These are phyloP conservation scores for Lutjanus erythropterus DNA, from an alignment of 2,113 vertebrate genomes.

Conservation along the genomic window DNA sequence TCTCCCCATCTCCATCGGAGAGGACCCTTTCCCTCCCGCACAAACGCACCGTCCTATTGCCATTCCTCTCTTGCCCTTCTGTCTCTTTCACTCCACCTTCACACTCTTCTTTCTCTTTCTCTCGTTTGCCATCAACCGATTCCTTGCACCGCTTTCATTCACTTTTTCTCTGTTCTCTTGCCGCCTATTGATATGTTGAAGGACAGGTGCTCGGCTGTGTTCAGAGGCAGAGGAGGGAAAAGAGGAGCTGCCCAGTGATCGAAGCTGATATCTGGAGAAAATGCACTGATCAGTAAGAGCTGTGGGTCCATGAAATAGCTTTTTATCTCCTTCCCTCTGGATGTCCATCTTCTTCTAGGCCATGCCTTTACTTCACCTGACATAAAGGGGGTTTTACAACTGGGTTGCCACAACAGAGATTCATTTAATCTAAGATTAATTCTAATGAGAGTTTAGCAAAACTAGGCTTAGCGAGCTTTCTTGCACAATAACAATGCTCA, in stretches of 20 bases:
- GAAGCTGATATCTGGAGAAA: conserved; percentile 1
- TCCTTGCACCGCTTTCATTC: conserved; percentile 10
- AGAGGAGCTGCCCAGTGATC: not conserved
- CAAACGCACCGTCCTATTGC: not conserved
- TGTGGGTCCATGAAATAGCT: conserved; percentile 14
- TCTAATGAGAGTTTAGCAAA: too few species aligned
- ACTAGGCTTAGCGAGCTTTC: too few species aligned
- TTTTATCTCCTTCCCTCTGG: not conserved
- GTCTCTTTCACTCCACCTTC: conserved; percentile 23
- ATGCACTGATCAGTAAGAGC: conserved; percentile 36
- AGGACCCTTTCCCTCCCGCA: conserved; percentile 9
- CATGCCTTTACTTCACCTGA: conserved; percentile 8
- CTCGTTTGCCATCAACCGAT: conserved; percentile 14
- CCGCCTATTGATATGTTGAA: not conserved
- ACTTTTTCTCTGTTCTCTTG: not conserved
- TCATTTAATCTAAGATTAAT: too few species aligned
- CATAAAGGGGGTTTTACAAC: not conserved
- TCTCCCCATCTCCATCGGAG: conserved; percentile 39
- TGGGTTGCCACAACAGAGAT: too few species aligned
- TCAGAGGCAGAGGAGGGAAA: conserved; percentile 2
- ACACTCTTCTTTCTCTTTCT: not conserved
- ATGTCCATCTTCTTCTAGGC: conserved; percentile 7
- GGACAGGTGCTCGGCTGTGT: conserved; percentile 19
- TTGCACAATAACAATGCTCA: too few species aligned
- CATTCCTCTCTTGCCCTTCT: conserved; percentile 5